A percentile compares a stretch with the other conserved stretches of the same genome.
phyloP scores from a whole-genome alignment of 2,797 vertebrate species.

The Enteromius anoplus region DNA sequence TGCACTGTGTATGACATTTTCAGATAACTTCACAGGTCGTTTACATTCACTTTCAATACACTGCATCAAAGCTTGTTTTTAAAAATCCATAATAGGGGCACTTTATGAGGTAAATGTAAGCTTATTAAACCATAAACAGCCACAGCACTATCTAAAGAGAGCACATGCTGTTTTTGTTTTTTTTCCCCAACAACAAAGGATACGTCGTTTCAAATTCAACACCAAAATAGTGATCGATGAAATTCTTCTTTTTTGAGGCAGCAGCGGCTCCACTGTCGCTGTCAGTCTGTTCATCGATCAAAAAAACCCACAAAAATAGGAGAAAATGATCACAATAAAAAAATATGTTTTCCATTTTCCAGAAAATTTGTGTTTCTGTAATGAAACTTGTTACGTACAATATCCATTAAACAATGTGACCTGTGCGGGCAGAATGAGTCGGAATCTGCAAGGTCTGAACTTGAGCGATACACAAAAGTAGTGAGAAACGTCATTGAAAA shows the following conservation, averaged over 20 bases:
- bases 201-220: conserved; percentile 97
- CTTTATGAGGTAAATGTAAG: background rate
- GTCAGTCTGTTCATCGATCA: conserved; percentile 76
- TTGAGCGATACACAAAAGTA: background rate
- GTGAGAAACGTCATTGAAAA: background rate
- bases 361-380: background rate
- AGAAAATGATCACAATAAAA: no score
- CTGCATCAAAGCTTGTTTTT: no score
- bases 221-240: conserved; percentile 98
- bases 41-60: no score
- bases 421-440: background rate
- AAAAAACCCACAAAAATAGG: background rate
- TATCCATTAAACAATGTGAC: background rate
- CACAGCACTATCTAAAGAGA: background rate
- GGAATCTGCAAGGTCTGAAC: background rate
- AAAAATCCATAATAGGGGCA: background rate
- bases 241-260: conserved; percentile 90
- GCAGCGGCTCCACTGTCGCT: conserved; percentile 74
- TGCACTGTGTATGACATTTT: no score
- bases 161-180: background rate
- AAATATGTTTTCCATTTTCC: background rate
- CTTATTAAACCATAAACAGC: background rate
- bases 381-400: background rate
- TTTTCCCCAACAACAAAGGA: conserved; percentile 73
- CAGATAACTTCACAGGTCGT: no score